These are phyloP conservation scores for Sipunculus nudus DNA, from an alignment of 2,888 invertebrate genomes.

Conservation along the genomic window DNA sequence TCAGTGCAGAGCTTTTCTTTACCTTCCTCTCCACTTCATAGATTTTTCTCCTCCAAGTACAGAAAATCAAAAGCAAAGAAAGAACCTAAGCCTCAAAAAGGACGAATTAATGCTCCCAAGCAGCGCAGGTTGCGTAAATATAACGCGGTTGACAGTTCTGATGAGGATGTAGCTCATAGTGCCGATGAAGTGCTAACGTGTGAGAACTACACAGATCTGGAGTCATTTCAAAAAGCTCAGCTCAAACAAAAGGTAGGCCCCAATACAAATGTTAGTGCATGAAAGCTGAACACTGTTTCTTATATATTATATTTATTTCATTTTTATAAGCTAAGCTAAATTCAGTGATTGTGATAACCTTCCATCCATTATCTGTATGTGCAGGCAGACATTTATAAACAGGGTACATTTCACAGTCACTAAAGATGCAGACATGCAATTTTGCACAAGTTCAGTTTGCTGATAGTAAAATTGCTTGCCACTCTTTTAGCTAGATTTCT, in stretches of 20 bases:
- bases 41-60: slow-evolving; percentile 45
- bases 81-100: slow-evolving; percentile 50
- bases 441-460: too few relatives aligned
- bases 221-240: slow-evolving; percentile 63
- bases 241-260: slow-evolving; percentile 61
- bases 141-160: slow-evolving; percentile 45
- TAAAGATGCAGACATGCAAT: too few relatives aligned
- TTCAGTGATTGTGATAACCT: too few relatives aligned
- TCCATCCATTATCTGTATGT: too few relatives aligned
- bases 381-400: too few relatives aligned
- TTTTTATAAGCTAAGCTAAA: too few relatives aligned
- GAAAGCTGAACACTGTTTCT: too few relatives aligned
- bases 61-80: slow-evolving; percentile 41
- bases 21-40: slow-evolving; percentile 58
- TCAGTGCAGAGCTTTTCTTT: slow-evolving; percentile 54
- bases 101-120: slow-evolving; percentile 45
- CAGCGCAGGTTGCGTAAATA: slow-evolving; percentile 33
- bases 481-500: too few relatives aligned
- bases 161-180: slow-evolving; percentile 43
- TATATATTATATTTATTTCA: too few relatives aligned
- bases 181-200: slow-evolving; percentile 48
- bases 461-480: too few relatives aligned
- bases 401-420: too few relatives aligned
- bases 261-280: too few relatives aligned
- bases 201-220: slow-evolving; percentile 57